Percentiles rank a stretch among this genome's conserved stretches.
Evolutionary conservation across 1,140 invertebrate genomes (phyloP).

Genomic region (Hermatobates lingyangjiaoensis): DNA sequence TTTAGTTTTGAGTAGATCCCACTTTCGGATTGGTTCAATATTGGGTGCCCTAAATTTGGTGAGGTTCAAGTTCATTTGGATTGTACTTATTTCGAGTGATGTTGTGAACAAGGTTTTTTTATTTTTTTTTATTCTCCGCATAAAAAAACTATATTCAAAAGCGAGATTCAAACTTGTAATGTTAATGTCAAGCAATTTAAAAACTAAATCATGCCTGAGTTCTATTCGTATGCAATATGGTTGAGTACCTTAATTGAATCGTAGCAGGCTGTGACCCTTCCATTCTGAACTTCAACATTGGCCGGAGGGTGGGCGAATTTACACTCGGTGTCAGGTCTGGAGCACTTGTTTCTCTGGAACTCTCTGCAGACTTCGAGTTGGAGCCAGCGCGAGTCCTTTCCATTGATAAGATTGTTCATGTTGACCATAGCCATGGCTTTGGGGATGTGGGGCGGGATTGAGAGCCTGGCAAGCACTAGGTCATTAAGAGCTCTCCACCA

Average conservation of each 20-base stretch:
- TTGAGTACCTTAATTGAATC: slow-evolving; percentile 95
- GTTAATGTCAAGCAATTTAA: neutral
- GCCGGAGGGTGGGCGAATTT: slow-evolving; percentile 99
- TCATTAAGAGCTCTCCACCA: no score
- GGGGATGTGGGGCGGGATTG: slow-evolving; percentile 1
- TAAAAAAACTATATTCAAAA: no score
- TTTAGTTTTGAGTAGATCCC: no score
- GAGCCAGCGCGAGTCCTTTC: slow-evolving; percentile 98
- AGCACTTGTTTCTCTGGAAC: slow-evolving; percentile 98
- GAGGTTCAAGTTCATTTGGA: no score
- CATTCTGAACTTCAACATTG: slow-evolving; percentile 99
- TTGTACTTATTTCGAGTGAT: no score
- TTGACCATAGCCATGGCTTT: slow-evolving; percentile 73
- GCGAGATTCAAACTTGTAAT: no score
- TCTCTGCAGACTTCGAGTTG: slow-evolving; percentile 99
- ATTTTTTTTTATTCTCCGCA: no score
- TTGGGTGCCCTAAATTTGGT: no score
- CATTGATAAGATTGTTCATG: slow-evolving; percentile 90
- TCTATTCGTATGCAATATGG: neutral
- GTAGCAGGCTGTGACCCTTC: slow-evolving; percentile 98
- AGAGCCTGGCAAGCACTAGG: no score
- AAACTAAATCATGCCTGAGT: neutral
- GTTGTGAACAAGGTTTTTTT: no score
- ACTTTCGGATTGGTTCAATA: no score
- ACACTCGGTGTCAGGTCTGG: slow-evolving; percentile 94